Evolutionary conservation across 1,140 invertebrate species (phyloP).

Genomic region (Batillaria attramentaria): DNA sequence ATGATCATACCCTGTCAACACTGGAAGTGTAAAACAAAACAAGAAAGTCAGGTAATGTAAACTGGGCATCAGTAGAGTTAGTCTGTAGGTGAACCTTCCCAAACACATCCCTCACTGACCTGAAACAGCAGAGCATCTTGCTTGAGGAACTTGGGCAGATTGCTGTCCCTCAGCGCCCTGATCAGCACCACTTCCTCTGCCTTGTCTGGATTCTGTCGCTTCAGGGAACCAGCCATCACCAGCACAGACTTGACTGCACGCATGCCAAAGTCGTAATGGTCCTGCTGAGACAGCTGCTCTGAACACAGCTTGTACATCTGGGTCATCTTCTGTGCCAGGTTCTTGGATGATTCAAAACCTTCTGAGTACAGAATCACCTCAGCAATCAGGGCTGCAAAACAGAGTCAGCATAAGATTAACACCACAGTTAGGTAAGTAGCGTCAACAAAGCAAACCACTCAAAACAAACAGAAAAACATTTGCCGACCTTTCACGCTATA

Average conservation of each 20-base stretch:
- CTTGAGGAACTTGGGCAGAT: slow-evolving; percentile 72
- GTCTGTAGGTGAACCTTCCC: no score
- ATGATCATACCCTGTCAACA: no score
- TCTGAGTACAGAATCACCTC: slow-evolving; percentile 94
- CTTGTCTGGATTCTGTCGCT: slow-evolving; percentile 72
- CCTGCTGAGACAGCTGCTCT: slow-evolving; percentile 92
- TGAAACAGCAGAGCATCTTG: slow-evolving; percentile 72
- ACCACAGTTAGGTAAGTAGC: no score
- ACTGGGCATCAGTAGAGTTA: no score
- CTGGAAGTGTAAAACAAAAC: background rate
- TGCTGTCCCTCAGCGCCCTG: slow-evolving; percentile 71
- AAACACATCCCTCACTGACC: slow-evolving; percentile 57
- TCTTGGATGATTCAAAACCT: slow-evolving; percentile 90
- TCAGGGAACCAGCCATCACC: slow-evolving; percentile 73
- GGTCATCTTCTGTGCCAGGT: slow-evolving; percentile 89
- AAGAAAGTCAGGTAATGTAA: background rate
- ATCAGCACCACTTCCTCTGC: slow-evolving; percentile 72
- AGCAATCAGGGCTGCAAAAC: slow-evolving; percentile 85
- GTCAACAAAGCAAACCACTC: no score
- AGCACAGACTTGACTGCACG: slow-evolving; percentile 78
- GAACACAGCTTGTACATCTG: slow-evolving; percentile 93
- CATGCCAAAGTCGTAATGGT: slow-evolving; percentile 95
- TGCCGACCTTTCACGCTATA: no score
- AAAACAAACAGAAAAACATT: no score
- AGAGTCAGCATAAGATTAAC: no score